Evolutionary conservation across 2,888 invertebrate species (phyloP).

Genomic region (Rhingia campestris): DNA sequence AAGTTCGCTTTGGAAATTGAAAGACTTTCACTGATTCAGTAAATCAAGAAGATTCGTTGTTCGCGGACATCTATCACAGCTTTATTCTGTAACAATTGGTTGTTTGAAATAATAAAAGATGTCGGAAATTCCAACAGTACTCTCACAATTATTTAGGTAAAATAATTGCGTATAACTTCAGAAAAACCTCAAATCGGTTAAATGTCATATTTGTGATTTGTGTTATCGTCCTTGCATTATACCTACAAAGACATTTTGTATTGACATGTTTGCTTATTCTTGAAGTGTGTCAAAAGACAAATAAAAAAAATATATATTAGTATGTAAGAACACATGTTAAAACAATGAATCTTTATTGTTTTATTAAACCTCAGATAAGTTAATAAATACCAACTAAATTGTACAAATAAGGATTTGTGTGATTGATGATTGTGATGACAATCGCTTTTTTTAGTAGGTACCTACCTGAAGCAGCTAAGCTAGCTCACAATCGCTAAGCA

Average conservation of each 20-base stretch:
- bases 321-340: too few species aligned
- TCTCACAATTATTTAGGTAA: constrained; percentile 78
- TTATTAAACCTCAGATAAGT: neutral
- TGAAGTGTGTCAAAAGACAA: too few species aligned
- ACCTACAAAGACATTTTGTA: too few species aligned
- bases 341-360: too few species aligned
- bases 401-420: neutral
- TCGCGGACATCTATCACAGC: neutral
- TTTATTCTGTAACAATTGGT: neutral
- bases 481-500: too few species aligned
- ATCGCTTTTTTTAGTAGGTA: neutral
- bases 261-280: too few species aligned
- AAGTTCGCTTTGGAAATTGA: constrained; percentile 2
- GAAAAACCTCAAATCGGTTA: too few species aligned
- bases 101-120: constrained; percentile 67
- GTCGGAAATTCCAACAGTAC: constrained; percentile 77
- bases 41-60: constrained; percentile 5
- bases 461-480: too few species aligned
- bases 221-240: too few species aligned
- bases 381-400: too few species aligned
- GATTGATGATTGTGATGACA: neutral
- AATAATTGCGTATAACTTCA: neutral
- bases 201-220: too few species aligned
- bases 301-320: too few species aligned
- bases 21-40: constrained; percentile 20